phyloP scores from a whole-genome alignment of 2,113 vertebrate species.

The Euleptes europaea region DNA sequence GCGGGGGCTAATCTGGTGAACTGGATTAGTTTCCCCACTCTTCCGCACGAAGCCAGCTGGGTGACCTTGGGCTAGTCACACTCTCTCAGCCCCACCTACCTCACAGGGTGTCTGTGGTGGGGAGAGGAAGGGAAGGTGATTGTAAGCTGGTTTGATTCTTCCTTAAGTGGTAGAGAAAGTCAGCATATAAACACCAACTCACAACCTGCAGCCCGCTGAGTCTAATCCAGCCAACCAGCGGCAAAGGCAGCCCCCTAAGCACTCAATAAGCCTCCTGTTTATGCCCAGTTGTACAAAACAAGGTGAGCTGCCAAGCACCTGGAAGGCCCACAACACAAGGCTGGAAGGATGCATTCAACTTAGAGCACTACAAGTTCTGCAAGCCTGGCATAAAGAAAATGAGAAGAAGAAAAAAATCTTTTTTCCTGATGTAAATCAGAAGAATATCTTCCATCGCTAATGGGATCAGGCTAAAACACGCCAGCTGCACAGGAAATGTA shows the following conservation, averaged over 20 bases:
- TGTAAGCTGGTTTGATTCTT: too few relatives aligned
- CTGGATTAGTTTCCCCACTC: too few relatives aligned
- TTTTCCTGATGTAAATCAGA: neutral
- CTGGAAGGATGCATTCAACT: neutral
- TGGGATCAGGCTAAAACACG: neutral
- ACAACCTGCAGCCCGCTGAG: neutral
- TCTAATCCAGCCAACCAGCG: neutral
- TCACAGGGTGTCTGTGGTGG: too few relatives aligned
- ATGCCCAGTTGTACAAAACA: neutral
- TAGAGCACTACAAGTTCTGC: neutral
- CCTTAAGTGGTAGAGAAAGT: too few relatives aligned
- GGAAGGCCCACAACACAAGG: neutral
- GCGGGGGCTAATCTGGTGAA: too few relatives aligned
- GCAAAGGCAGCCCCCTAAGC: neutral
- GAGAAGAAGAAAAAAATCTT: neutral
- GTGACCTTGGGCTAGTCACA: too few relatives aligned
- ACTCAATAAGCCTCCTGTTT: neutral
- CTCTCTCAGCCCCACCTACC: too few relatives aligned
- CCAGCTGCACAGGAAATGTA: neutral
- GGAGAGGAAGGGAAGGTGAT: too few relatives aligned
- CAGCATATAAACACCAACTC: too few relatives aligned
- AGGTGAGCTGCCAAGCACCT: neutral
- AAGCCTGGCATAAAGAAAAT: neutral
- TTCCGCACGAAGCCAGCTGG: too few relatives aligned
- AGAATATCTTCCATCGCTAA: neutral